Percentiles rank a stretch among this genome's conserved stretches.
Conservation (phyloP, 2,888 invertebrate species). For the Sphaerophoria rueppellii region DNA sequence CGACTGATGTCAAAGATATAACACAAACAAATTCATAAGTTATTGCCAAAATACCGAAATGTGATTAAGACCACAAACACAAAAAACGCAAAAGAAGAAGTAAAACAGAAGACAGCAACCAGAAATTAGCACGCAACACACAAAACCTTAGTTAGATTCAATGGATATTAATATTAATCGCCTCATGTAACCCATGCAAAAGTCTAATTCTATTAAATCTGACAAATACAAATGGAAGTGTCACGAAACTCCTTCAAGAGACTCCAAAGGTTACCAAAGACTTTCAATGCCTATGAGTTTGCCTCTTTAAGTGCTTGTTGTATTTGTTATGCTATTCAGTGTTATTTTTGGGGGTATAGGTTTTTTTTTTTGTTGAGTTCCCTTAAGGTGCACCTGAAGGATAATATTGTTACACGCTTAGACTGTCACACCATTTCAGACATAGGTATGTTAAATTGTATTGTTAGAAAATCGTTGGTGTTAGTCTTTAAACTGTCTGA, state of each 20-base stretch:
- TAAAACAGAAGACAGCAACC: background rate
- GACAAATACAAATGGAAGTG: conserved; percentile 67
- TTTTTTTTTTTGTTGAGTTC: conserved; percentile 53
- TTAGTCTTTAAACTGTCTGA: conserved; percentile 58
- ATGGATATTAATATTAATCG: conserved; percentile 69
- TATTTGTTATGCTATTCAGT: no score
- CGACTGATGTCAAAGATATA: conserved; percentile 52
- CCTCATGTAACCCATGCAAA: conserved; percentile 69
- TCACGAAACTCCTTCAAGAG: conserved; percentile 54
- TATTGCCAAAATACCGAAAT: conserved; percentile 60
- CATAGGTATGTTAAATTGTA: conserved; percentile 40
- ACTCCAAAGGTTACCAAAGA: background rate
- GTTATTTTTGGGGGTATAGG: background rate
- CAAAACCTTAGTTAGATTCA: conserved; percentile 57
- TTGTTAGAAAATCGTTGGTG: conserved; percentile 20
- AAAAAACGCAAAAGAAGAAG: background rate
- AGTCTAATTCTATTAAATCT: conserved; percentile 71
- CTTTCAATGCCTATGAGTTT: no score
- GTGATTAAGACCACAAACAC: conserved; percentile 24
- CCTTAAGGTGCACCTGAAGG: conserved; percentile 28
- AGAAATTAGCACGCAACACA: conserved; percentile 11
- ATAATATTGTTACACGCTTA: conserved; percentile 53
- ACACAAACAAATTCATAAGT: conserved; percentile 63
- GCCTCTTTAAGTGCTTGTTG: background rate
- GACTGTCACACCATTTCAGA: conserved; percentile 63